These are phyloP conservation scores for Diplolepis rosae DNA, from an alignment of 2,888 invertebrate species.

Conservation along the genomic window DNA sequence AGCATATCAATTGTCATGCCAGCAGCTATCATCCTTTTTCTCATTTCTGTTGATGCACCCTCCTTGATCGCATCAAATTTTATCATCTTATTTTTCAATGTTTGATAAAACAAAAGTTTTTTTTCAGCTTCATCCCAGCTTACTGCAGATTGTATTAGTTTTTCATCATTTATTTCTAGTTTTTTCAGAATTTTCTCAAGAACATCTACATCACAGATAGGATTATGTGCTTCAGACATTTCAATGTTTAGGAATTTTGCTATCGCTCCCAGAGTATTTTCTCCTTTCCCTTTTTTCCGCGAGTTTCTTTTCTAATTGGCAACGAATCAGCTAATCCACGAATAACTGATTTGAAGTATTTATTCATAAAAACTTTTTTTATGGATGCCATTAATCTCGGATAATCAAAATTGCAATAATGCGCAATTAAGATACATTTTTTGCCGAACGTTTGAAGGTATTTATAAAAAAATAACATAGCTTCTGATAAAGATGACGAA, in stretches of 20 bases:
- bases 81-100: not conserved
- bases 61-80: not conserved
- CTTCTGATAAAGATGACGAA: conserved; percentile 33
- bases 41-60: not conserved
- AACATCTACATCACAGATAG: conserved; percentile 36
- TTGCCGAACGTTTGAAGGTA: conserved; percentile 31
- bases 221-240: conserved; percentile 39
- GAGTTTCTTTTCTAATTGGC: conserved; percentile 31
- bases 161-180: not conserved
- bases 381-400: conserved; percentile 32
- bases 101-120: not conserved
- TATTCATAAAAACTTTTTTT: conserved; percentile 24
- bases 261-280: conserved; percentile 34
- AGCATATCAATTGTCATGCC: no score
- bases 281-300: conserved; percentile 32
- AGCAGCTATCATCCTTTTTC: not conserved
- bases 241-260: conserved; percentile 36
- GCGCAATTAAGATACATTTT: conserved; percentile 35
- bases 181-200: conserved; percentile 34
- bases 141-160: not conserved
- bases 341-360: conserved; percentile 33
- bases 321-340: conserved; percentile 40
- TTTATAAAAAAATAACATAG: conserved; percentile 35
- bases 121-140: conserved; percentile 26
- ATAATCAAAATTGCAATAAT: conserved; percentile 41